A percentile compares a stretch with the other conserved stretches of the same genome.
phyloP scores from a whole-genome alignment of 2,113 vertebrate species.

The Catharus bicknelli region DNA sequence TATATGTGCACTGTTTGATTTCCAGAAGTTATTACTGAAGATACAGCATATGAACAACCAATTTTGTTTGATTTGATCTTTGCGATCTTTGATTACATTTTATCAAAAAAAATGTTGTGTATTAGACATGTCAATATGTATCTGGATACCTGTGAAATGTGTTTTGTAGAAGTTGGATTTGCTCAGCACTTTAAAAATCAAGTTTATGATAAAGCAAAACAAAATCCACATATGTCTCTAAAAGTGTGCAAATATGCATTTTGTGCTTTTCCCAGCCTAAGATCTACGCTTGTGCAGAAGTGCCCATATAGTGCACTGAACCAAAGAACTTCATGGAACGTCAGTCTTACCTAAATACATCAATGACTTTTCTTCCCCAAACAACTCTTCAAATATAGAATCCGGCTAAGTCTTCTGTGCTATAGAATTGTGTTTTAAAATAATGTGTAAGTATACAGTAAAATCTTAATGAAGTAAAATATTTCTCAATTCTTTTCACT shows the following conservation, averaged over 20 bases:
- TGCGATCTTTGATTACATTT: neutral
- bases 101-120: neutral
- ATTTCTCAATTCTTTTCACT: neutral
- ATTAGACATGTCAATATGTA: neutral
- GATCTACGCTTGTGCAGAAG: neutral
- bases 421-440: neutral
- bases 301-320: neutral
- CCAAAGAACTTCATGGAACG: neutral
- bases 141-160: neutral
- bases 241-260: neutral
- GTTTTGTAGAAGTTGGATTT: neutral
- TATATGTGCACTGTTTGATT: neutral
- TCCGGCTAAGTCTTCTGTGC: neutral
- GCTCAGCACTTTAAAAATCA: neutral
- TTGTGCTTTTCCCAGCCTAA: neutral
- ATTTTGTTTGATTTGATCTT: neutral
- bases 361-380: neutral
- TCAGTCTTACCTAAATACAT: neutral
- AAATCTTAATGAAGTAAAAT: neutral
- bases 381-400: neutral
- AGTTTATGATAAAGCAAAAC: neutral
- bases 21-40: neutral
- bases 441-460: neutral
- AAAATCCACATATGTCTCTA: neutral
- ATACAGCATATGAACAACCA: neutral